Base-by-base conservation (phyloP, 2,113 vertebrate genomes). In the Phyllostomus discolor region DNA sequence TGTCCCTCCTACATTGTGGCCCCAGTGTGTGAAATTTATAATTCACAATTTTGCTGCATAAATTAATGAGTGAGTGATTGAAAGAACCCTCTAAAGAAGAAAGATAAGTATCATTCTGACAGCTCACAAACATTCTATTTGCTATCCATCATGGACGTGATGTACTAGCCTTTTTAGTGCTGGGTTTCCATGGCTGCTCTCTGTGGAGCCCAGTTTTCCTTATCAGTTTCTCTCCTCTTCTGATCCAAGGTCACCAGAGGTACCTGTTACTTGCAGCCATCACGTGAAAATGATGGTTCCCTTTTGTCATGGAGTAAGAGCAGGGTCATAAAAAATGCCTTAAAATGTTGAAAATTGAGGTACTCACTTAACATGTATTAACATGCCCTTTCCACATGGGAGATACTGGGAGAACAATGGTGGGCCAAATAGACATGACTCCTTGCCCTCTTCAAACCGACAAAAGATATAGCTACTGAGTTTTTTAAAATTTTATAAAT, bases 141-240 rank as follows among this genome's bases (percentile, higher is more conserved):
- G 5, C 43, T 62, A 0, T 89, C 50, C 64, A 7, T 57, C 46
- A 10, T n/a, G 2, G 62, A 1, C 5, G 1, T 33, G 33, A 2
- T 7, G 7, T 24, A 5, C 17, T 66, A 35, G 46, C 54, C 24
- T 48, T 86, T 50, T 48, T 4, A 17, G 8, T 19, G 33, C 31
- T 62, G 22, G 33, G 28, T 86, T 66, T 46, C 46, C 28, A 24
- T n/a, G 64, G 31, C 46, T 7, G 0, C 28, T 79, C 70, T 88
- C 46, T 50, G 11, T 66, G 48, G 50, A 79, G 9, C 19, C 64
- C 24, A 38, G 2, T 84, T 76, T 72, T 81, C 50, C 67, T 79
- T 62, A 10, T 43, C 11, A 31, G 31, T 73, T 57, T 80, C 35
- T 82, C 46, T 81, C 41, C 28, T 50, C 5, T 73, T 81, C 10